Evolutionary conservation across 2,113 vertebrate species (phyloP).

Genomic region (Pteruthius melanotis): DNA sequence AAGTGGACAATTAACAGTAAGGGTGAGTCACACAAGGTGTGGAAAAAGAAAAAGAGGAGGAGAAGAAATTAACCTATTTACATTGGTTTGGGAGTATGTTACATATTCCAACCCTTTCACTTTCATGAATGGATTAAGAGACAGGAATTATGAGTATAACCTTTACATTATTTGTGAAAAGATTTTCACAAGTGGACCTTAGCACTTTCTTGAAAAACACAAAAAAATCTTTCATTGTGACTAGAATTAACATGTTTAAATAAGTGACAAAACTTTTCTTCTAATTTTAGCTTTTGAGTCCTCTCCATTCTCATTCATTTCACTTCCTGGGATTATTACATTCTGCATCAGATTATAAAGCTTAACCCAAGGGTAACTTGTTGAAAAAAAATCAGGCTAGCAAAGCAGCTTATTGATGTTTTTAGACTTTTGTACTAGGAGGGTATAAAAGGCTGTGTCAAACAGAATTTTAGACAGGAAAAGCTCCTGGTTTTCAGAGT

Average conservation of each 20-base stretch:
- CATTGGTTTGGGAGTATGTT: neutral
- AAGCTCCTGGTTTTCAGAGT: neutral
- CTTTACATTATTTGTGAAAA: neutral
- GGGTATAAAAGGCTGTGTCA: neutral
- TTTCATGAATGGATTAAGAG: neutral
- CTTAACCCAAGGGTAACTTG: conserved; percentile 29
- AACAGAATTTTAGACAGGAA: conserved; percentile 5
- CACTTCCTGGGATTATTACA: conserved; percentile 36
- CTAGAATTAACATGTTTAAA: neutral
- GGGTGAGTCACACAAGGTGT: neutral
- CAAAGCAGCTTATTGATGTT: conserved; percentile 61
- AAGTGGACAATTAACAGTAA: neutral
- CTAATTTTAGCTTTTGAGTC: conserved; percentile 13
- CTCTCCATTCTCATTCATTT: conserved; percentile 14
- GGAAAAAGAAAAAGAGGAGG: neutral
- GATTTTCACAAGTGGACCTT: neutral
- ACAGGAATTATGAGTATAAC: neutral
- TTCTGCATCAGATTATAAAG: conserved; percentile 53
- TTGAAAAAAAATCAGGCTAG: neutral
- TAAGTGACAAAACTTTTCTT: neutral
- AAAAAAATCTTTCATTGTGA: neutral
- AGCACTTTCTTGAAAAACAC: neutral
- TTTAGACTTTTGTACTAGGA: neutral
- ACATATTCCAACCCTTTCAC: neutral
- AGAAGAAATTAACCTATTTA: neutral